Conservation (phyloP, 37 sponge, comb jelly and placozoan species). For the Bolinopsis microptera region DNA sequence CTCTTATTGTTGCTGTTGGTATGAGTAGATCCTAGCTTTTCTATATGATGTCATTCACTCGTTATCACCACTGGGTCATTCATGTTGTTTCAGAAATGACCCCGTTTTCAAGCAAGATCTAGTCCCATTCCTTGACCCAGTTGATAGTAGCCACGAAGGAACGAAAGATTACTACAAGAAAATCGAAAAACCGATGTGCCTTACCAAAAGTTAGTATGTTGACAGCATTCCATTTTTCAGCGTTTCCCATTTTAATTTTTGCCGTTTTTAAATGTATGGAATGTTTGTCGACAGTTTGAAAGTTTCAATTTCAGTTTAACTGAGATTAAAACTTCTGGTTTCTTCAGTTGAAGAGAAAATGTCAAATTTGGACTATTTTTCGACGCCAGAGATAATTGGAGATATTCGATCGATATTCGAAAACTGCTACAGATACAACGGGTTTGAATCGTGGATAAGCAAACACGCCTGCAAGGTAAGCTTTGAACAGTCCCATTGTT, state of each 20-base stretch:
- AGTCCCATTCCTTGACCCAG: conserved; percentile 25
- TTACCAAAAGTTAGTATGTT: conserved; percentile 8
- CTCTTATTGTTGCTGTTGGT: too few relatives aligned
- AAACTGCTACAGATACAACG: conserved; percentile 53
- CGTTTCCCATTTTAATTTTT: too few relatives aligned
- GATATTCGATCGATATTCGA: conserved; percentile 26
- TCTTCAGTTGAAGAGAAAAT: conserved; percentile 45
- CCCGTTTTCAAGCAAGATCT: background rate
- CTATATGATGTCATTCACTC: too few relatives aligned
- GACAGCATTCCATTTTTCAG: too few relatives aligned
- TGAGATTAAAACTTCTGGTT: too few relatives aligned
- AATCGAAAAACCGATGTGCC: conserved; percentile 48
- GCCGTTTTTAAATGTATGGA: too few relatives aligned
- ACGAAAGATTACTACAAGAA: conserved; percentile 38
- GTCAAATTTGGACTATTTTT: conserved; percentile 27
- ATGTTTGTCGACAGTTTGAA: too few relatives aligned
- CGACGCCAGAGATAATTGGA: conserved; percentile 45
- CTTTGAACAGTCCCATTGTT: too few relatives aligned
- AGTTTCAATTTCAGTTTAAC: too few relatives aligned
- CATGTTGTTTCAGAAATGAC: conserved; percentile 34
- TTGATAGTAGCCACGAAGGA: background rate
- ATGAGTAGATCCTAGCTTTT: too few relatives aligned
- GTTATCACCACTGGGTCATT: too few relatives aligned
- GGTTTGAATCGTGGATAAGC: conserved; percentile 26
- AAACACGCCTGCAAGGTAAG: conserved; percentile 55